These are phyloP conservation scores for Kradibia gibbosae DNA, from an alignment of 1,140 invertebrate genomes.

Conservation along the genomic window DNA sequence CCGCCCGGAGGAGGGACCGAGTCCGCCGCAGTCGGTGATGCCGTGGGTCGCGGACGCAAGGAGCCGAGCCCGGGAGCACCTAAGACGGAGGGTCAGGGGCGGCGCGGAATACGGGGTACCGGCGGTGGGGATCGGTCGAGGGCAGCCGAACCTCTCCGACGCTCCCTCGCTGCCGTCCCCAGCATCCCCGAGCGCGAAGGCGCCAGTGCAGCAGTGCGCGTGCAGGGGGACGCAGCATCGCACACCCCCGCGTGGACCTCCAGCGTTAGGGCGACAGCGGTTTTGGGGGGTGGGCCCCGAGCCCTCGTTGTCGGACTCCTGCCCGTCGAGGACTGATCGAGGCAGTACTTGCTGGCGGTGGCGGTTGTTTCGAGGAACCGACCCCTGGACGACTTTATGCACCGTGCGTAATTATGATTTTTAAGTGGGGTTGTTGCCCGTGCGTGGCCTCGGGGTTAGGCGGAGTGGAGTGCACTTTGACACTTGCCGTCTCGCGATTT, in stretches of 20 bases:
- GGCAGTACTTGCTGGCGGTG: too few relatives aligned
- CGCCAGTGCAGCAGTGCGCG: slow-evolving; percentile 40
- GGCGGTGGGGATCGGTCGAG: background rate
- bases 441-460: too few relatives aligned
- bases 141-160: slow-evolving; percentile 18
- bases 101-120: background rate
- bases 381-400: too few relatives aligned
- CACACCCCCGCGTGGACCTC: background rate
- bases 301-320: background rate
- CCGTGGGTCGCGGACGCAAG: background rate
- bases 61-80: background rate
- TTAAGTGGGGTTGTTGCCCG: background rate
- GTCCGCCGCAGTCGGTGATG: too few relatives aligned
- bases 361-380: too few relatives aligned
- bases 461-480: background rate
- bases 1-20: too few relatives aligned
- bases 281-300: background rate
- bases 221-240: slow-evolving; percentile 18
- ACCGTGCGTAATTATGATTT: background rate
- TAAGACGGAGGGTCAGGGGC: background rate
- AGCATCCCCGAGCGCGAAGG: background rate
- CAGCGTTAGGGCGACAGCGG: background rate
- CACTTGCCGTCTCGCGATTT: too few relatives aligned
- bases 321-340: background rate
- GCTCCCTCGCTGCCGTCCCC: background rate